Base-by-base conservation (phyloP, 2,888 invertebrate species). In the Tinea pellionella region DNA sequence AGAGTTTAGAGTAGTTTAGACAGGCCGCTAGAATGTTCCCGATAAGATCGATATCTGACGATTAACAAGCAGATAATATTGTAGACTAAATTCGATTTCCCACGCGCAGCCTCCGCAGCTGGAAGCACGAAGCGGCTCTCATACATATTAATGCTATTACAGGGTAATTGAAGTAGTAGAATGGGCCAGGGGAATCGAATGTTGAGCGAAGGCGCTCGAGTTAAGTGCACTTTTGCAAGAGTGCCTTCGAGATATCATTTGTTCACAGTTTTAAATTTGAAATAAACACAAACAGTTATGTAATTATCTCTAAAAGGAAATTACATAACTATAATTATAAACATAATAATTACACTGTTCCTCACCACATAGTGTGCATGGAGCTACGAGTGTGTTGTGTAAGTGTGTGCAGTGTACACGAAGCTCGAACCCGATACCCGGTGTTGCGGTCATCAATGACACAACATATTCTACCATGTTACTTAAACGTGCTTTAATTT, bases 171-270 rank as follows among this genome's bases (percentile, higher is more conserved):
- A 67, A 72, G 68, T 68, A 69, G 71, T 70, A 71, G 68, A 66
- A 73, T 59, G 42, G 30, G 16, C 42, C 59, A 74, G 76, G 77
- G 70, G 71, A 73, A 77, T 75, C 66, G 66, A 70, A 66, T 51
- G 53, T 30, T 69, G 69, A 66, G 70, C 68, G 71, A 65, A 68
- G 69, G 68, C 64, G 67, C 69, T 63, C 64, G 72, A 73, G 74
- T 77, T 71, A 73, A 78, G 77, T 73, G 78, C 78, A 83, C 81
- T 81, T 81, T 81, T 74, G 73, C 42, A 59, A 18, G 19, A 53
- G 24, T 53, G 18, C 7, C 53, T 24, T 11, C 19, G 24, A 53
- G 24, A n/a, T 47, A 13, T 8, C 47, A 3, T 47, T 2, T 8
- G 47, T 15, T 37, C 9, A 37, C 9, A 37, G 37, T n/a, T 37